Evolutionary conservation across 1,140 invertebrate genomes (phyloP), one percentile per base, ranked within the genome.

Genomic region (Aporrectodea caliginosa): DNA sequence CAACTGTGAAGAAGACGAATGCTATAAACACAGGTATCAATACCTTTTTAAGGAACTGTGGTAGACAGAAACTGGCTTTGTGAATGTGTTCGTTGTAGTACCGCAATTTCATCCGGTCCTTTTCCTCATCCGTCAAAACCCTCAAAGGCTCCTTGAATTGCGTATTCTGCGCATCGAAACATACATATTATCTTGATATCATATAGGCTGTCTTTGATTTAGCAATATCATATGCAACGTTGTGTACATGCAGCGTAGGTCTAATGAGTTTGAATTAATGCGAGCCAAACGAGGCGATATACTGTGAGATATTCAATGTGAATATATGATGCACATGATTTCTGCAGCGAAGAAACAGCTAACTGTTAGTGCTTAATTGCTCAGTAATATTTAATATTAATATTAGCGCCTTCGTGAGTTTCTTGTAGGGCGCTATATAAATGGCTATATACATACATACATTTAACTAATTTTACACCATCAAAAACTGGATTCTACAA

Each of bases 81-180:
- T 99, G 97, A 1, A 98, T 89, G 71, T 93, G 91, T 1, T 90
- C 88, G 79, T 92, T 93, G 84, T 99, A 99, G 89, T 98, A 99
- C 79, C 91, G 91, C 1, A 98, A 85, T 22, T 92, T 89, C 90
- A 97, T 91, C 12, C 90, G 81, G 34, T 93, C 91, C 22, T 93
- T 87, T 85, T 96, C 91, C 29, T 92, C 88, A 0, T 91, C 87
- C 0, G 87, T 89, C 78, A 97, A 93, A 77, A 88, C 87, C 68
- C 90, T 90, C 0, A 91, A 80, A 0, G 96, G 96, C 33, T 92
- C 89, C 75, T 91, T 89, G 80, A 98, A 94, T 82, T 93, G 89
- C 29, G 91, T 91, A 75, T 91, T 89, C 89, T 92, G 80, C 34
- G 84, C 85, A 77, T 78, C 79, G 75, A 77, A 77, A 75, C 72